Evolutionary conservation across 2,888 invertebrate genomes (phyloP), one percentile per base, ranked within the genome.

Genomic region (Lamellibrachia columna): DNA sequence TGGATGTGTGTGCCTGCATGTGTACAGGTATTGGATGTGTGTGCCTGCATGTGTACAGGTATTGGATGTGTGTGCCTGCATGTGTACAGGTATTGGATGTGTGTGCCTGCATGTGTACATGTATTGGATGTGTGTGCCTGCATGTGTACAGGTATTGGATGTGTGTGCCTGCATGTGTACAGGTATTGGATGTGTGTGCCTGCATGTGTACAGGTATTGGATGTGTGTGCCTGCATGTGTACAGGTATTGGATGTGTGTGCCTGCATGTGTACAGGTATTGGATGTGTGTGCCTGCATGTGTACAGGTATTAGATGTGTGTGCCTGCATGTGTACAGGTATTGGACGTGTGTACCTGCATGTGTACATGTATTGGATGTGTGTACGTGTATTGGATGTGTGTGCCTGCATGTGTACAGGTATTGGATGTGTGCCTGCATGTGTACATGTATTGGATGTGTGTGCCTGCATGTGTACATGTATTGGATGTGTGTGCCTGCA

Each of bases 261-360:
- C 60, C 15, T 60, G 60, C 22, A 22, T 60, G 60, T 60, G 60
- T 60, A 8, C 60, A 60, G 2, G 22, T 11, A 15, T 60, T 60
- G 60, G 60, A 60, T 15, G 98, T 98, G 95, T 4, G 92, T n/a
- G n/a, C n/a, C 8, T 6, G 75, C 75, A 22, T 0, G 6, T 22
- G 75, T 75, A n/a, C n/a, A n/a, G 15, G 3, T 6, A 15, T 3
- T 4, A 0, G 75, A 22, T 15, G 75, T 22, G 15, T 22, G 22
- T 55, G 3, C 15, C 90, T 91, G 52, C 15, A 40, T 52, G 53
- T 91, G 91, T 91, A 15, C 6, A 40, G 11, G 91, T 91, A n/a
- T 8, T 22, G 15, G 15, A 4, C n/a, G 55, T 55, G 55, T 55
- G 55, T 55, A 0, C 40, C 40, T 40, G 40, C 40, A 40, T 40